Percentiles rank a stretch among this genome's conserved stretches.
Conservation (phyloP, 2,797 vertebrate genomes). For the Enteromius anoplus region DNA sequence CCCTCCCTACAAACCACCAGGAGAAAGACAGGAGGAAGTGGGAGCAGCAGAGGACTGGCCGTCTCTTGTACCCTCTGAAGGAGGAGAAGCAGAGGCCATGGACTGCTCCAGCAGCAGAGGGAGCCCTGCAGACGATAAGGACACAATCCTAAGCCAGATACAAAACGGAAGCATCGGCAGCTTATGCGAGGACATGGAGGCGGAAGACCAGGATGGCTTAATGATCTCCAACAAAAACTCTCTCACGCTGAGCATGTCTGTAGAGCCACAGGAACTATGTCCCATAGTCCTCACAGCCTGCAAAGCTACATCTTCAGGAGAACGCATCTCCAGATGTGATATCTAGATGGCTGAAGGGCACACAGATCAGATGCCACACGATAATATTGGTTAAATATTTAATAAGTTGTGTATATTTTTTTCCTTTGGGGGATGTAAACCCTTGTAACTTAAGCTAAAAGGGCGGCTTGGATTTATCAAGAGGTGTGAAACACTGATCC, state of each 20-base stretch:
- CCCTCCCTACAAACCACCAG: constrained; percentile 84
- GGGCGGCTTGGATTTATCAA: neutral
- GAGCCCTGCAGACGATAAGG: constrained; percentile 59
- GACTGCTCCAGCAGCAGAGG: constrained; percentile 85
- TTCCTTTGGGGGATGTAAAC: constrained; percentile 45
- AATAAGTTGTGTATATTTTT: constrained; percentile 69
- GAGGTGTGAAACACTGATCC: constrained; percentile 4
- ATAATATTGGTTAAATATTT: constrained; percentile 76
- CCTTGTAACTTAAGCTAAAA: constrained; percentile 43
- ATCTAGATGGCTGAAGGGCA: constrained; percentile 59
- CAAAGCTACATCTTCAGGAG: constrained; percentile 64
- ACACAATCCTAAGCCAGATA: constrained; percentile 22
- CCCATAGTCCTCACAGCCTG: constrained; percentile 66
- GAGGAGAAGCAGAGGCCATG: constrained; percentile 80
- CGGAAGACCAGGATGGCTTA: constrained; percentile 71
- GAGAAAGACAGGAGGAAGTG: constrained; percentile 70
- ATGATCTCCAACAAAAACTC: constrained; percentile 55
- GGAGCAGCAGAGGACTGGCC: constrained; percentile 67
- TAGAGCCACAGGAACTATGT: constrained; percentile 55
- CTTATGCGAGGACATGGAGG: constrained; percentile 80
- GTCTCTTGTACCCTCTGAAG: constrained; percentile 57
- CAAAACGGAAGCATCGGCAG: constrained; percentile 49
- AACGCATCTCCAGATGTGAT: constrained; percentile 71
- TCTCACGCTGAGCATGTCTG: constrained; percentile 57
- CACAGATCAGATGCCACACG: constrained; percentile 35